Percentiles rank a stretch among this genome's conserved stretches.
Evolutionary conservation across 2,797 vertebrate genomes (phyloP).

Genomic region (Anabas testudineus): DNA sequence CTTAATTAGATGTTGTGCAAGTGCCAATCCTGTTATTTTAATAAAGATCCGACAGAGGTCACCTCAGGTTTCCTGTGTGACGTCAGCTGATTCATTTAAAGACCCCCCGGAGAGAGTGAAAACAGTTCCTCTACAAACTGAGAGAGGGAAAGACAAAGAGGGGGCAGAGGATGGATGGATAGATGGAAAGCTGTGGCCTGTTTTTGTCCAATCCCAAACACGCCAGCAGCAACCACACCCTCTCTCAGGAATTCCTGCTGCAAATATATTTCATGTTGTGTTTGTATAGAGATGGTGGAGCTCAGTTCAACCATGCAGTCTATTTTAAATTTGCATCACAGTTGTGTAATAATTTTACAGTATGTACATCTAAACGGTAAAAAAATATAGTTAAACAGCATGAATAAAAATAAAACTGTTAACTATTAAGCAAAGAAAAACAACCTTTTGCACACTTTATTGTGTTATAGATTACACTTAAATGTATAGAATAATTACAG

Average conservation of each 20-base stretch:
- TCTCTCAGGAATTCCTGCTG: constrained; percentile 77
- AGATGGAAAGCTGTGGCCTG: constrained; percentile 72
- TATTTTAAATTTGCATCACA: not conserved
- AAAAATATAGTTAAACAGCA: no score
- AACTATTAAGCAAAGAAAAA: not conserved
- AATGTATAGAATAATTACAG: no score
- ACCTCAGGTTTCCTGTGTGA: constrained; percentile 60
- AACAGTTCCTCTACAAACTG: constrained; percentile 48
- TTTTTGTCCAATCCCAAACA: constrained; percentile 71
- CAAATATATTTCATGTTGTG: constrained; percentile 64
- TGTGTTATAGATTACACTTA: no score
- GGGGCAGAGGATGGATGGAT: constrained; percentile 38
- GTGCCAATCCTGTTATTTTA: constrained; percentile 55
- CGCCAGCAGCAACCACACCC: constrained; percentile 74
- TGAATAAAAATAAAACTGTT: no score
- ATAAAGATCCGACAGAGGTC: constrained; percentile 55
- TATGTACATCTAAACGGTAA: not conserved
- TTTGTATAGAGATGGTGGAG: not conserved
- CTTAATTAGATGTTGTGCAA: constrained; percentile 45
- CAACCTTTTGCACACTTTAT: no score
- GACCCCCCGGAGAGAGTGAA: constrained; percentile 57
- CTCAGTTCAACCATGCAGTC: not conserved
- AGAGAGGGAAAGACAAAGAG: constrained; percentile 47
- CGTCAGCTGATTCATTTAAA: constrained; percentile 51
- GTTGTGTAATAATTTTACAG: not conserved